phyloP scores from a whole-genome alignment of 2,888 invertebrate species.

The Himalopsyche kuldschensis region DNA sequence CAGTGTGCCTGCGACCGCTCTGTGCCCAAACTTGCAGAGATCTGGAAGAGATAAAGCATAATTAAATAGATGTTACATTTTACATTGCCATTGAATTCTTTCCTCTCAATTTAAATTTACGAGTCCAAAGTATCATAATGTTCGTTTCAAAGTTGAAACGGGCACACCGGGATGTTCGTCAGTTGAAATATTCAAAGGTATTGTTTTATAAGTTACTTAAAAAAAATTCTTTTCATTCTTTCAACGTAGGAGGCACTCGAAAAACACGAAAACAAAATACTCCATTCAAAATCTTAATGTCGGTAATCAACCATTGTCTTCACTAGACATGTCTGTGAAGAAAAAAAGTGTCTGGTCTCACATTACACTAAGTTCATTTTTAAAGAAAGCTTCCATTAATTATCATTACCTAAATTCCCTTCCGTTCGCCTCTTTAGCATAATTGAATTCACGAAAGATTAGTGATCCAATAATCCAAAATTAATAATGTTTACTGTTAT shows the following conservation, averaged over 20 bases:
- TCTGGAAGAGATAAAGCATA: slow-evolving; percentile 51
- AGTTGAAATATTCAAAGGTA: not conserved
- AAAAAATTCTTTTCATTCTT: not conserved
- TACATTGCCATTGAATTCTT: no score
- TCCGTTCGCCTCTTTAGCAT: not conserved
- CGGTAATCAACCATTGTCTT: not conserved
- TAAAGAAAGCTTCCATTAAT: not conserved
- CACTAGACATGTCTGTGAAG: not conserved
- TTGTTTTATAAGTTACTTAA: not conserved
- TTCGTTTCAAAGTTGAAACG: not conserved
- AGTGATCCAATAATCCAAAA: not conserved
- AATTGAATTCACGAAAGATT: not conserved
- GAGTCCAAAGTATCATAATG: not conserved
- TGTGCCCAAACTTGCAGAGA: slow-evolving; percentile 76
- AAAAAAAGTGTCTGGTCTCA: not conserved
- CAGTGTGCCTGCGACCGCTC: slow-evolving; percentile 70
- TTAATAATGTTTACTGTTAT: no score
- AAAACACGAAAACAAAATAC: not conserved
- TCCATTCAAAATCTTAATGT: not conserved
- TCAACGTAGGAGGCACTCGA: not conserved
- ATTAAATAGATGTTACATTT: no score
- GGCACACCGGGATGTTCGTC: not conserved
- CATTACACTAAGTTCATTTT: not conserved
- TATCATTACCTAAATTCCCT: not conserved
- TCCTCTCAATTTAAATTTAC: no score